A percentile compares a stretch with the other conserved stretches of the same genome.
phyloP scores from a whole-genome alignment of 2,888 invertebrate genomes.

The Brachyopa scutellaris region DNA sequence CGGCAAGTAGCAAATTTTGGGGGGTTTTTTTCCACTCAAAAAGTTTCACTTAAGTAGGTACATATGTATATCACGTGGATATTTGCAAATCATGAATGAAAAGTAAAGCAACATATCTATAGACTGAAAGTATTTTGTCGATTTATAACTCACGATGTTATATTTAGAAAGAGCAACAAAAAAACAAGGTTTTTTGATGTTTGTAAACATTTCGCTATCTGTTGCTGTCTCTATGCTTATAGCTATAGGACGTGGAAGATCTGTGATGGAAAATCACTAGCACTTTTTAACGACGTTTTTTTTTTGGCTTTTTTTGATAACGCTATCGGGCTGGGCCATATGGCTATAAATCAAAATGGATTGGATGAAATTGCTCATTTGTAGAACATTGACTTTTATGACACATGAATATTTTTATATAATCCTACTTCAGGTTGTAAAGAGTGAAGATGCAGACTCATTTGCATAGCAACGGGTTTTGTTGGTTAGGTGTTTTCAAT shows the following conservation, averaged over 20 bases:
- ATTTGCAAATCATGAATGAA: slow-evolving; percentile 1
- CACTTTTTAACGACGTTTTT: background rate
- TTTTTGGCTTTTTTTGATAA: slow-evolving; percentile 16
- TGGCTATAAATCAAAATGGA: background rate
- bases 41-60: slow-evolving; percentile 42
- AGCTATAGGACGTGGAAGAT: background rate
- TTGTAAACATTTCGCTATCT: slow-evolving; percentile 5
- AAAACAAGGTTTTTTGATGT: background rate
- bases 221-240: background rate
- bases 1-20: background rate
- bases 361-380: background rate
- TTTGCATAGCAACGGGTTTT: background rate
- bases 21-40: background rate
- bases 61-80: background rate
- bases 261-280: slow-evolving; percentile 28
- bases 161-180: slow-evolving; percentile 32
- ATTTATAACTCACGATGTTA: background rate
- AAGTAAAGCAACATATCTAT: background rate
- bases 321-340: background rate
- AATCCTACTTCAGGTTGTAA: background rate
- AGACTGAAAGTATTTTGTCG: background rate
- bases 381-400: background rate
- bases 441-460: background rate
- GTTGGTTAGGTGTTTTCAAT: background rate
- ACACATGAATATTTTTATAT: background rate